Conservation (phyloP, 2,113 vertebrate species). For the Motacilla alba region DNA sequence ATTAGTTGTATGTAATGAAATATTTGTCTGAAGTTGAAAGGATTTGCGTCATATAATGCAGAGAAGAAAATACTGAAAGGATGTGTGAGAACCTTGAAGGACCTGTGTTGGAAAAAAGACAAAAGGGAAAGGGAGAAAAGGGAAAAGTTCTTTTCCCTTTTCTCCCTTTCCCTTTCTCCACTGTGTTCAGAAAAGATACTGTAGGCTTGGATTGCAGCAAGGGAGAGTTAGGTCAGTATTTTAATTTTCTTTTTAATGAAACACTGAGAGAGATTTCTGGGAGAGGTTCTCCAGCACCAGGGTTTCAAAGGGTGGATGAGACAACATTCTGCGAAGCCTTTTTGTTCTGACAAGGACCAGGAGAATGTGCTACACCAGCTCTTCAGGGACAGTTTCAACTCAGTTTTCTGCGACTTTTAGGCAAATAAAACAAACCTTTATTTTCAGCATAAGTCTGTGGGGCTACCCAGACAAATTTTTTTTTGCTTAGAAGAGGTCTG, state of each 20-base stretch:
- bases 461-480: not conserved
- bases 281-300: not conserved
- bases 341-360: not conserved
- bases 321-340: not conserved
- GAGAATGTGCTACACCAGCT: fast-evolving
- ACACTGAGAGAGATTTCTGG: not conserved
- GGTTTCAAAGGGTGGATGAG: not conserved
- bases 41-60: not conserved
- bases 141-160: not conserved
- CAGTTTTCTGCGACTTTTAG: not conserved
- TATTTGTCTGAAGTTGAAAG: not conserved
- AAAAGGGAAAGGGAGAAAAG: not conserved
- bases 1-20: not conserved
- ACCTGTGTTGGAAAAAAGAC: not conserved
- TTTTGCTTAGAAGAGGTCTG: not conserved
- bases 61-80: not conserved
- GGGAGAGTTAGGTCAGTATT: not conserved
- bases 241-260: not conserved
- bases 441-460: not conserved
- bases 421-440: not conserved
- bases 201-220: not conserved
- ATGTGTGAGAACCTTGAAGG: not conserved
- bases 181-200: not conserved
- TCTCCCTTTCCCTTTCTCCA: not conserved
- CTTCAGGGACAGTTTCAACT: not conserved